Evolutionary conservation across 37 sponge, comb jelly and placozoan genomes (phyloP).

Genomic region (Lycopodina hypogea): DNA sequence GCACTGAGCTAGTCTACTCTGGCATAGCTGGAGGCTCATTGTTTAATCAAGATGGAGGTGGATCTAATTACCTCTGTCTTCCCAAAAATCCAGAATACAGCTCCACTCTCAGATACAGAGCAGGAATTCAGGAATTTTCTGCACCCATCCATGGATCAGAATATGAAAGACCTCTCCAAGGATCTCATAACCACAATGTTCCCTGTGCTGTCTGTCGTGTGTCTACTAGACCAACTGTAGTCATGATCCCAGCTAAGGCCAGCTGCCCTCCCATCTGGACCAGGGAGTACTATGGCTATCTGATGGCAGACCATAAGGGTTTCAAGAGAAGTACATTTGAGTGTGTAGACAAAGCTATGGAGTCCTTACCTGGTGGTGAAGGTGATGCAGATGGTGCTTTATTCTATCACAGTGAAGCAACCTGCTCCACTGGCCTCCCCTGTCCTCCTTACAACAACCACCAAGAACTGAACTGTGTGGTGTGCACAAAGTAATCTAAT

Average conservation of each 20-base stretch:
- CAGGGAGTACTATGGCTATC: slow-evolving; percentile 46
- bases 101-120: background rate
- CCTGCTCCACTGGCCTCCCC: slow-evolving; percentile 21
- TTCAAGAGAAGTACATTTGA: background rate
- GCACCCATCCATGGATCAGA: slow-evolving; percentile 34
- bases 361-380: slow-evolving; percentile 1
- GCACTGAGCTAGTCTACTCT: slow-evolving; percentile 26
- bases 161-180: slow-evolving; percentile 13
- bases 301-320: slow-evolving; percentile 7
- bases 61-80: slow-evolving; percentile 27
- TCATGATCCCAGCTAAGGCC: slow-evolving; percentile 50
- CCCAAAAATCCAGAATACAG: slow-evolving; percentile 25
- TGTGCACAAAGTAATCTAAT: slow-evolving; percentile 35
- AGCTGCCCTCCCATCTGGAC: slow-evolving; percentile 30
- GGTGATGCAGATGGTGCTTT: slow-evolving; percentile 15
- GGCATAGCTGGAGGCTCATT: slow-evolving; percentile 21
- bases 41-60: slow-evolving; percentile 23
- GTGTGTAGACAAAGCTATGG: slow-evolving; percentile 3
- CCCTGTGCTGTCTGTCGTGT: slow-evolving; percentile 44
- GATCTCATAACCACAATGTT: slow-evolving; percentile 19
- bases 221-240: slow-evolving; percentile 5
- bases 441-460: slow-evolving; percentile 28
- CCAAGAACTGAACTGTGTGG: slow-evolving; percentile 42
- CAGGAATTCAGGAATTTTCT: background rate
- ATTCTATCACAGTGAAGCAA: slow-evolving; percentile 23